Base-by-base conservation (phyloP, 1,140 invertebrate species). In the Drosophila sucinea region DNA sequence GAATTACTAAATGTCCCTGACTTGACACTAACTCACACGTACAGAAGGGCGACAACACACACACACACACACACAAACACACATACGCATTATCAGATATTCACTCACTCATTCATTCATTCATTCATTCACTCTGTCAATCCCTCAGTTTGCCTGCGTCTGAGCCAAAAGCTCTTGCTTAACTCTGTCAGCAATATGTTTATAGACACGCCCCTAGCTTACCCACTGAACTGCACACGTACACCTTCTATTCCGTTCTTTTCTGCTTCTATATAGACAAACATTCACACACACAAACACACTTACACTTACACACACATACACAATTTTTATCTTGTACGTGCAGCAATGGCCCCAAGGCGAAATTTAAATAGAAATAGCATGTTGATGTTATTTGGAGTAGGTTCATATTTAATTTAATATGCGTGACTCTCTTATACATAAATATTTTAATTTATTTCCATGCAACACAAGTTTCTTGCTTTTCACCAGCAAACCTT, bases 1-100 rank as follows among this genome's bases (percentile, higher is more conserved):
- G 84, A 89, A 89, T 89, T 89, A 89, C 84, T 89, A 89, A 89
- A 89, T 89, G 84, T 84, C 80, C 84, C 84, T 81, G 84, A 84
- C 84, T 89, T 81, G 80, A 89, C 84, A 89, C 84, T 89, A 89
- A 72, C 80, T 80, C 55, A 77, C 76, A 67, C 71, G 55, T 40
- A 67, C 63, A 68, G 23, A 68, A 17, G 17, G 40, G 44, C 70
- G 60, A 65, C 60, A 63, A 17, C 17, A 17, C 17, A 17, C 69
- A 40, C 64, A 30, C 29, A 30, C 29, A 78, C 67, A 41, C 70
- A 58, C 69, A 65, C 67, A 51, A 41, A 6, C 55, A 44, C 57
- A 30, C 56, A 65, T n/a, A 64, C 66, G 68, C 74, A 72, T 78
- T 75, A 78, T 76, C 81, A 81, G 68, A 63, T 69, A 56, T 70